Evolutionary conservation across 2,888 invertebrate genomes (phyloP), one percentile per base, ranked within the genome.

Genomic region (Petrolisthes manimaculis): DNA sequence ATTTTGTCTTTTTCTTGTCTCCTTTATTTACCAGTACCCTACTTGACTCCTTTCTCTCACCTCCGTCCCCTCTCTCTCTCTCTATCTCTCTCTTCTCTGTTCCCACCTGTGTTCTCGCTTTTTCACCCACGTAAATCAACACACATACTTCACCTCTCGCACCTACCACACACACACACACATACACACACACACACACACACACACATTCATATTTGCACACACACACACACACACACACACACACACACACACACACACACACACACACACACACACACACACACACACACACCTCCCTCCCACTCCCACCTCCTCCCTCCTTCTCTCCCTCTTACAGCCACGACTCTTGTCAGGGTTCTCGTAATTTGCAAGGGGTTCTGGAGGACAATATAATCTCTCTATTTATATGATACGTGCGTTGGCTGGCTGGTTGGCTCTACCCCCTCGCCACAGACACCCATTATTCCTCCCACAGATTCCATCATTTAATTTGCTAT

Each of bases 201-300:
- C 61, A 61, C 61, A 61, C 61, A 61, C 61, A 61, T 12, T 9
- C 61, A 61, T 12, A 61, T 12, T 9, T 12, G 12, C 61, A 61
- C 61, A 78, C 78, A 78, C 78, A 78, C 78, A 78, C 78, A 78
- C 78, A 78, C 78, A 78, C 78, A 78, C 78, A 78, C 78, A 78
- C 78, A 78, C 78, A 78, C 78, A 51, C 78, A 78, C 78, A 78
- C 78, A 79, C 79, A 79, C 79, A 79, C 79, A 79, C 79, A 79
- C 79, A 79, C 79, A 79, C 79, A 79, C 79, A 79, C 79, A 79
- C 79, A 79, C 79, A 79, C 79, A 79, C 79, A 79, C 79, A 79
- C 79, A 83, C 75, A 74, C 69, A 83, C 75, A 83, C 75, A 83
- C 55, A 84, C 75, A 84, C 56, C 55, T 21, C 24, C 80, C 21